A percentile compares a stretch with the other conserved stretches of the same genome.
Conservation (phyloP, 2,797 vertebrate genomes). For the Leptatherina wallacei region DNA sequence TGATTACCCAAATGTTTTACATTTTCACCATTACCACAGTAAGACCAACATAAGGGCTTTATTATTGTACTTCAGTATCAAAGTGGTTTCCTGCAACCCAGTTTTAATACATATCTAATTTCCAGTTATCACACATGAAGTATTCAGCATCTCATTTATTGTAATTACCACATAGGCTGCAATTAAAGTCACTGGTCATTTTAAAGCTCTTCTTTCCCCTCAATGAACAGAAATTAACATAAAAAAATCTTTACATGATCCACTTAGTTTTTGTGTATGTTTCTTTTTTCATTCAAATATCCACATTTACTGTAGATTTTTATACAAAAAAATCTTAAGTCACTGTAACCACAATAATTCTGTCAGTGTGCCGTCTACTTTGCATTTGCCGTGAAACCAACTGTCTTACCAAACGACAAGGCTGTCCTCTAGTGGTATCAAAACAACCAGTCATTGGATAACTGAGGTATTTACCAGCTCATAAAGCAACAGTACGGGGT, state of each 20-base stretch:
- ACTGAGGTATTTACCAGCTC: neutral
- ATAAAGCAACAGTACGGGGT: neutral
- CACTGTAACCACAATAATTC: slow-evolving; percentile 2
- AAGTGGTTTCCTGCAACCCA: neutral
- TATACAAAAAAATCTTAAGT: slow-evolving; percentile 1
- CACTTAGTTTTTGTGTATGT: neutral
- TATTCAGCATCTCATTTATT: neutral
- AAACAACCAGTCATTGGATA: neutral
- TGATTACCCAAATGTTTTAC: neutral
- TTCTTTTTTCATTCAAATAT: neutral
- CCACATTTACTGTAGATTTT: neutral
- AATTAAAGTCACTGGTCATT: neutral
- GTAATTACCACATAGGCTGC: neutral
- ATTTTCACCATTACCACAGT: slow-evolving; percentile 11
- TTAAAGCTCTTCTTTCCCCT: neutral
- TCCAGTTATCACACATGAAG: neutral
- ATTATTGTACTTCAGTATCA: neutral
- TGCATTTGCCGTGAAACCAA: neutral
- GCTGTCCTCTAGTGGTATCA: slow-evolving; percentile 71
- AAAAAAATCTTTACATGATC: neutral
- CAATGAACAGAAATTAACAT: neutral
- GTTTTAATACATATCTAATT: neutral
- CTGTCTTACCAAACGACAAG: slow-evolving; percentile 45
- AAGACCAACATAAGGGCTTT: neutral
- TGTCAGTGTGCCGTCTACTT: neutral